A percentile compares a stretch with the other conserved stretches of the same genome.
These are phyloP conservation scores for Mythimna ferrago DNA, from an alignment of 2,888 invertebrate species.

Conservation along the genomic window DNA sequence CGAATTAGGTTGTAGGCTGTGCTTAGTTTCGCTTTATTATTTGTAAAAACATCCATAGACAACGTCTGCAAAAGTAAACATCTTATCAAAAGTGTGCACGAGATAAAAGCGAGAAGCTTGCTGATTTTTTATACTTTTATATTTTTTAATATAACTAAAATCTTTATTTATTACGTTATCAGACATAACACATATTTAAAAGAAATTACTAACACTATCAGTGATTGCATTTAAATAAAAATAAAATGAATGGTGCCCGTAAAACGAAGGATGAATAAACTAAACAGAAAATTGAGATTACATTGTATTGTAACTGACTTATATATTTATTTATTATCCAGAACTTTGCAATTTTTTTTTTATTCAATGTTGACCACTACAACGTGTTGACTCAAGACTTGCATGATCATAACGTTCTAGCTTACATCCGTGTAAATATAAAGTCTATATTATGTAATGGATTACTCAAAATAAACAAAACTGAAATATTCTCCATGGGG, in stretches of 20 bases:
- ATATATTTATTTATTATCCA: slow-evolving; percentile 13
- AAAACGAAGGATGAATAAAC: slow-evolving; percentile 28
- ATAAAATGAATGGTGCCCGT: slow-evolving; percentile 59
- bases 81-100: slow-evolving; percentile 36
- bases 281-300: slow-evolving; percentile 30
- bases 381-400: not conserved
- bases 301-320: slow-evolving; percentile 20
- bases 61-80: slow-evolving; percentile 18
- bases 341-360: not conserved
- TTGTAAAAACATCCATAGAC: slow-evolving; percentile 34
- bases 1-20: slow-evolving; percentile 60
- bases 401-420: slow-evolving; percentile 4
- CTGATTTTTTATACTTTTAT: slow-evolving; percentile 65
- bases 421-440: slow-evolving; percentile 38
- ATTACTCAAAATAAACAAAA: slow-evolving; percentile 10
- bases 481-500: not conserved
- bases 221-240: slow-evolving; percentile 63
- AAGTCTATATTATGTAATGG: slow-evolving; percentile 25
- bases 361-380: not conserved
- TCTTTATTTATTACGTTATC: slow-evolving; percentile 34
- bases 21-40: slow-evolving; percentile 57
- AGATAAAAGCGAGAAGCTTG: slow-evolving; percentile 38
- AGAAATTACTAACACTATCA: slow-evolving; percentile 58
- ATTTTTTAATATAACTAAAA: slow-evolving; percentile 55
- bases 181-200: slow-evolving; percentile 39